Base-by-base conservation (phyloP, 2,113 vertebrate species). In the Ptilorrhoa leucosticta region DNA sequence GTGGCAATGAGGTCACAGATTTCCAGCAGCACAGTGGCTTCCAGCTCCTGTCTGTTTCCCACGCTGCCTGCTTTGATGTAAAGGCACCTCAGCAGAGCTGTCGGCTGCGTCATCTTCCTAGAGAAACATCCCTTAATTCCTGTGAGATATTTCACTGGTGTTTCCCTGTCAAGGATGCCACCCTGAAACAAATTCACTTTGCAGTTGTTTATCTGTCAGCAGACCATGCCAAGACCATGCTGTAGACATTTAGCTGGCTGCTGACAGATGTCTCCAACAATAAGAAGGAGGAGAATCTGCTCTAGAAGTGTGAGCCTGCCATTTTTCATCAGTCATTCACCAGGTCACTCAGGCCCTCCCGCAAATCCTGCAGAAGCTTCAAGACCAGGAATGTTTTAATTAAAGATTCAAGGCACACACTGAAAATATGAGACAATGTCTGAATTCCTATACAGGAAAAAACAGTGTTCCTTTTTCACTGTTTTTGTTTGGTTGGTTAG, bases 71-170 rank as follows among this genome's bases (percentile, higher is more conserved):
- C 44, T 31, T 50, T 44, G 54, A 27, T 45, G 33, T 45, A 51
- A 44, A 69, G 27, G 22, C 15, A 39, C 27, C 45, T 60, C 72
- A 51, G 45, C 14, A 68, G 37, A 77, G 45, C 45, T 69, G 33
- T 51, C 0, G 0, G 45, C 51, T 0, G 0, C 33, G 39, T 28
- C 39, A 15, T 69, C 22, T 51, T 53, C 54, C 27, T 33, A 37
- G 54, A 69, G 39, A 44, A 78, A 60, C 12, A 51, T 45, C n/a
- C 22, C 27, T 69, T 77, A 37, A 60, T 77, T 87, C 27, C 18
- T 33, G 63, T 51, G 54, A 87, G 27, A 13, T 69, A 37, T 19
- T 77, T 69, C 63, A 60, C 37, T 33, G 31, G 21, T 51, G 33
- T 33, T 44, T 60, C 37, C 14, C 45, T 60, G 37, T 44, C 45